Percentiles rank a stretch among this genome's conserved stretches.
Conservation (phyloP, 2,888 invertebrate genomes). For the Leucania comma region DNA sequence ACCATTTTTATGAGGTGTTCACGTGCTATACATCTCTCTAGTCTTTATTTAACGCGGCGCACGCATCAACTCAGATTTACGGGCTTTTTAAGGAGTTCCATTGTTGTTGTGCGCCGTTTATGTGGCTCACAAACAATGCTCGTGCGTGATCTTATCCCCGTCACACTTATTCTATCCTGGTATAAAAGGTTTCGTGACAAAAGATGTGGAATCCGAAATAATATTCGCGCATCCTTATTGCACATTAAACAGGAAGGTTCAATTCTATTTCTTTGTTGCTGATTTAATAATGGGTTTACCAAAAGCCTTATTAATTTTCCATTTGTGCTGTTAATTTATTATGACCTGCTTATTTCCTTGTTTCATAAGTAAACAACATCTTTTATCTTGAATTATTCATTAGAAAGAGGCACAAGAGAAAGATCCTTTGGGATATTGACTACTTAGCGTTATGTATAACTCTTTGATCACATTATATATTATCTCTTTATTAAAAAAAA, state of each 20-base stretch:
- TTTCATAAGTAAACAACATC: conserved; percentile 11
- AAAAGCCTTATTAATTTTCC: background rate
- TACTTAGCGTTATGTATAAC: background rate
- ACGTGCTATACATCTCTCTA: conserved; percentile 74
- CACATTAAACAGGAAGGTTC: conserved; percentile 19
- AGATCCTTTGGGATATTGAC: background rate
- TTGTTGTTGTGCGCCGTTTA: conserved; percentile 66
- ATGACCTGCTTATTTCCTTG: background rate
- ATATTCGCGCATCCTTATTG: conserved; percentile 21
- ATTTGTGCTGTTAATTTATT: conserved; percentile 19
- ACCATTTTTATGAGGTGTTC: conserved; percentile 80
- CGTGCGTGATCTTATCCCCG: conserved; percentile 60
- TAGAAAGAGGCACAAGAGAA: conserved; percentile 3
- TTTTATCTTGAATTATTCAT: conserved; percentile 22
- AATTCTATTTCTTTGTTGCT: conserved; percentile 15
- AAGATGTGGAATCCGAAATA: conserved; percentile 14
- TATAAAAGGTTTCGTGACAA: conserved; percentile 40
- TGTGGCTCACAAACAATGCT: conserved; percentile 60
- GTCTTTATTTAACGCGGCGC: conserved; percentile 75
- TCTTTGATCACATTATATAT: background rate
- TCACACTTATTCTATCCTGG: conserved; percentile 51
- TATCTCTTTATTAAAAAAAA: background rate
- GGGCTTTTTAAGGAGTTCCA: conserved; percentile 66
- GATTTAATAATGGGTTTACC: conserved; percentile 30
- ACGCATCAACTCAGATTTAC: conserved; percentile 75